These are phyloP conservation scores for Holotrichia oblita DNA, from an alignment of 1,140 invertebrate genomes.

Conservation along the genomic window DNA sequence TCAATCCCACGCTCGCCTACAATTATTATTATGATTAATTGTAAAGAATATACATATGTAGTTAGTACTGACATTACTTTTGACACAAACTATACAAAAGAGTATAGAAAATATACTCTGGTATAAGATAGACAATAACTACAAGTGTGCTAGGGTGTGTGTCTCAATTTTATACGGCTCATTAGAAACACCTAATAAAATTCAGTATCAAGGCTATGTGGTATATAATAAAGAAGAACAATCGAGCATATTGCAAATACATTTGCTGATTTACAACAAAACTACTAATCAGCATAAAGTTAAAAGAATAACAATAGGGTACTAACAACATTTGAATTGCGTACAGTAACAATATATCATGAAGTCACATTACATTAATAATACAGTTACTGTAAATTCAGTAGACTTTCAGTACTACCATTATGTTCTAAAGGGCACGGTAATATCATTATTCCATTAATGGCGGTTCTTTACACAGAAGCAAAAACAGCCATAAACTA, in stretches of 20 bases:
- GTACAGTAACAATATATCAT: background rate
- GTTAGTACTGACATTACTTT: too few relatives aligned
- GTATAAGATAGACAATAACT: slow-evolving; percentile 6
- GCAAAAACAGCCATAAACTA: too few relatives aligned
- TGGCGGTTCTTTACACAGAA: too few relatives aligned
- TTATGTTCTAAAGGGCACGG: too few relatives aligned
- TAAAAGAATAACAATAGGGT: slow-evolving; percentile 22
- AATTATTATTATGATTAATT: too few relatives aligned
- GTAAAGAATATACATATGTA: too few relatives aligned
- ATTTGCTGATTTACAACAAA: background rate
- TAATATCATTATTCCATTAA: too few relatives aligned
- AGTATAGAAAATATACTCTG: too few relatives aligned
- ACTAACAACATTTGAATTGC: slow-evolving; percentile 26
- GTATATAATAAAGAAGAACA: slow-evolving; percentile 12
- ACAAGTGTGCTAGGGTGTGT: slow-evolving; percentile 7
- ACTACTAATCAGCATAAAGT: slow-evolving; percentile 1
- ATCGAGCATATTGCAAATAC: slow-evolving; percentile 1
- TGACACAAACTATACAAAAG: too few relatives aligned
- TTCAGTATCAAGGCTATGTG: background rate
- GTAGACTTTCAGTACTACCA: slow-evolving; percentile 9
- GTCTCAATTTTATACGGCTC: background rate
- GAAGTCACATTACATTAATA: background rate
- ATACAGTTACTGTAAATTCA: slow-evolving; percentile 3
- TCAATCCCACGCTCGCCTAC: too few relatives aligned
- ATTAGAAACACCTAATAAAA: background rate